Percentiles rank a stretch among this genome's conserved stretches.
phyloP scores from a whole-genome alignment of 1,140 invertebrate genomes.

The Nephila pilipes region DNA sequence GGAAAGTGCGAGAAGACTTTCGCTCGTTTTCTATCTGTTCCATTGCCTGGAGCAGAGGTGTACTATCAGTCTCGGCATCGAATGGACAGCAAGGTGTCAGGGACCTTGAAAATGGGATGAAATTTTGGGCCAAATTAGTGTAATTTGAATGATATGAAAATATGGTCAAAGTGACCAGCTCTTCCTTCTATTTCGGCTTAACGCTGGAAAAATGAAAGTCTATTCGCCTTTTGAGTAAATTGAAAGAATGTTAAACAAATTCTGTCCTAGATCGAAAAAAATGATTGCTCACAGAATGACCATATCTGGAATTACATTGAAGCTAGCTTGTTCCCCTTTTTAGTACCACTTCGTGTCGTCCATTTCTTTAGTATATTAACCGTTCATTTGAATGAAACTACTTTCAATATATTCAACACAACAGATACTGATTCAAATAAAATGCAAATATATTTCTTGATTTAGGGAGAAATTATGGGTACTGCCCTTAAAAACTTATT shows the following conservation, averaged over 20 bases:
- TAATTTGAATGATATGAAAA: not conserved
- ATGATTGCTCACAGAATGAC: not conserved
- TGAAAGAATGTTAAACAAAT: not conserved
- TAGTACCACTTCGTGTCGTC: not conserved
- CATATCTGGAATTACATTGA: not conserved
- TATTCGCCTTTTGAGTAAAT: not conserved
- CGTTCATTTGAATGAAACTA: no score
- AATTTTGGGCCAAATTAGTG: not conserved
- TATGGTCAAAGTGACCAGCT: not conserved
- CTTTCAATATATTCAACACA: no score
- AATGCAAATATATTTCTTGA: no score
- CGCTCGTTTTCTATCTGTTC: not conserved
- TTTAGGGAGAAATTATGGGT: no score
- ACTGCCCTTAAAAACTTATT: no score
- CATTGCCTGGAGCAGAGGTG: not conserved
- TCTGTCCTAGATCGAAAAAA: not conserved
- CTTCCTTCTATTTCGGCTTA: not conserved
- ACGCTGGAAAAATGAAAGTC: not conserved
- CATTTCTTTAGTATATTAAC: not conserved
- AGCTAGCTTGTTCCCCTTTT: not conserved
- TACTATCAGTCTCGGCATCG: not conserved
- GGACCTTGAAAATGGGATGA: not conserved
- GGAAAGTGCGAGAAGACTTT: slow-evolving; percentile 34
- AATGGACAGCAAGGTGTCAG: not conserved
- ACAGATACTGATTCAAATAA: no score